Conservation (phyloP, 1,140 invertebrate species). For the Homarus americanus region DNA sequence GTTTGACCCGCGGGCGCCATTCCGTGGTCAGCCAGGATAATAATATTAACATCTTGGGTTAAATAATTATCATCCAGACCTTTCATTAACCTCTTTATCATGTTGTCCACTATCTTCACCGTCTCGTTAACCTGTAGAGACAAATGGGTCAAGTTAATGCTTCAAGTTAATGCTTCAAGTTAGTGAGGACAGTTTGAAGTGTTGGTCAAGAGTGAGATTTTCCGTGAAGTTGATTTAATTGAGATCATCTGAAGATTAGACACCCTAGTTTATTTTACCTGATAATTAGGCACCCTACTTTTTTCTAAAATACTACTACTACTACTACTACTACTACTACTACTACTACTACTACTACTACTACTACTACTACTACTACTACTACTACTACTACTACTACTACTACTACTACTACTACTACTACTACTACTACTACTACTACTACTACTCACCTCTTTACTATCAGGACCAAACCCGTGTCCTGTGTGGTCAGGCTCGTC, state of each 20-base stretch:
- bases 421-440: too few species aligned
- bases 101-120: conserved; percentile 1
- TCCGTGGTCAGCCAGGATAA: conserved; percentile 43
- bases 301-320: not conserved
- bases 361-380: conserved; percentile 76
- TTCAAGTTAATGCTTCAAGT: too few species aligned
- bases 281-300: too few species aligned
- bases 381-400: too few species aligned
- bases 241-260: not conserved
- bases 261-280: too few species aligned
- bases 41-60: conserved; percentile 10
- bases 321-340: too few species aligned
- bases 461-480: conserved; percentile 78
- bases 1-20: conserved; percentile 1
- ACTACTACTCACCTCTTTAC: too few species aligned
- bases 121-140: conserved; percentile 25
- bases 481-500: conserved; percentile 82
- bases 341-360: too few species aligned
- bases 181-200: too few species aligned
- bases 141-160: not conserved
- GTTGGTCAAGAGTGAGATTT: too few species aligned
- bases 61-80: not conserved
- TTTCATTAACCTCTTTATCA: not conserved
- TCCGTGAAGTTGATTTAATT: not conserved
- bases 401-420: too few species aligned